phyloP scores from a whole-genome alignment of 2,797 vertebrate species.

The Furcifer pardalis region DNA sequence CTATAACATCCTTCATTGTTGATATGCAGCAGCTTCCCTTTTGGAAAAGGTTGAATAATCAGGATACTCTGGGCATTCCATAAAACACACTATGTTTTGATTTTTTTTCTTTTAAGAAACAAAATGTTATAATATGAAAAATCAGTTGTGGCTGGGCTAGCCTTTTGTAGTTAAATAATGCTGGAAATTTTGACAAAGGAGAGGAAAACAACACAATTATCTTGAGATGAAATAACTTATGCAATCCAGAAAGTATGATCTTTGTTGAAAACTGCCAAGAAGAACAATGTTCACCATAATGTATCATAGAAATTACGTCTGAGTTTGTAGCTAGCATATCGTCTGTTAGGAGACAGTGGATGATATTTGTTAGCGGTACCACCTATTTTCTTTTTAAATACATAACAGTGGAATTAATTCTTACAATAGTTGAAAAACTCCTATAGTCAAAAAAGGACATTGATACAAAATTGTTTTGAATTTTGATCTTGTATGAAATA shows the following conservation, averaged over 20 bases:
- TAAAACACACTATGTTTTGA: constrained; percentile 14
- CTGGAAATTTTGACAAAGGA: not conserved
- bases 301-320: constrained; percentile 8
- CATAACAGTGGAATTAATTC: constrained; percentile 1
- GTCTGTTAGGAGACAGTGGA: not conserved
- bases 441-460: constrained; percentile 1
- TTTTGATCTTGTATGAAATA: constrained; percentile 33
- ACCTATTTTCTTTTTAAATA: not conserved
- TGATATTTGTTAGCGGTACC: not conserved
- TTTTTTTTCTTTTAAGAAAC: not conserved
- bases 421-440: not conserved
- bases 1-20: not conserved
- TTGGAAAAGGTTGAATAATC: not conserved
- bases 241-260: not conserved
- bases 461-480: constrained; percentile 23
- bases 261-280: not conserved
- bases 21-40: constrained; percentile 17
- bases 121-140: constrained; percentile 7
- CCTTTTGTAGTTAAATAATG: not conserved
- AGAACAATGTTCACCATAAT: constrained; percentile 1
- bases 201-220: not conserved
- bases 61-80: not conserved
- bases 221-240: not conserved
- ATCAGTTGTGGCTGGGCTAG: constrained; percentile 7
- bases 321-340: not conserved